Conservation (phyloP, 2,888 invertebrate species). For the Xanthia icteritia region DNA sequence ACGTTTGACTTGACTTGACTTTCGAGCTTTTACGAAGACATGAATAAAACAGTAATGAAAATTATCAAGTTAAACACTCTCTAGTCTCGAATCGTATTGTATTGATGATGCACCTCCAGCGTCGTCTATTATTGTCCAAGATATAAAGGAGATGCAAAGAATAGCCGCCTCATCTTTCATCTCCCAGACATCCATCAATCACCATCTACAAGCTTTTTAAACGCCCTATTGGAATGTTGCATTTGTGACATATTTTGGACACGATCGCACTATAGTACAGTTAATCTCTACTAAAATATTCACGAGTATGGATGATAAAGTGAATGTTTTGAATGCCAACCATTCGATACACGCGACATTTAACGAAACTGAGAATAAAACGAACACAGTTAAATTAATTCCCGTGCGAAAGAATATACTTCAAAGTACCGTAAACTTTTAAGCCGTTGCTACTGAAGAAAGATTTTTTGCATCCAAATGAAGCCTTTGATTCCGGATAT, state of each 20-base stretch:
- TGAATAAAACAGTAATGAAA: constrained; percentile 34
- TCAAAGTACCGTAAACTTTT: constrained; percentile 8
- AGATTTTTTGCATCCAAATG: constrained; percentile 19
- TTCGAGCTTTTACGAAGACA: neutral
- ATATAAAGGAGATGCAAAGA: constrained; percentile 26
- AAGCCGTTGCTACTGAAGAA: constrained; percentile 5
- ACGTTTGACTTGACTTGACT: constrained; percentile 20
- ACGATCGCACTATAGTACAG: constrained; percentile 48
- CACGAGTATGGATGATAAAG: constrained; percentile 46
- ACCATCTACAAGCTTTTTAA: constrained; percentile 30
- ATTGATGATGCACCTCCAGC: neutral
- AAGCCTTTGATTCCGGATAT: constrained; percentile 55
- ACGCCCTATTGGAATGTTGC: constrained; percentile 48
- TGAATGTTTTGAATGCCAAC: constrained; percentile 45
- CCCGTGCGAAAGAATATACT: constrained; percentile 47
- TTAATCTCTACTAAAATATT: constrained; percentile 52
- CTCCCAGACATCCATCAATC: constrained; percentile 55
- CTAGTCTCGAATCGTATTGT: neutral
- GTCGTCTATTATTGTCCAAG: constrained; percentile 7
- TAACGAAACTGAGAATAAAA: constrained; percentile 36
- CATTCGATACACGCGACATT: constrained; percentile 43
- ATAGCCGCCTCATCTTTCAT: constrained; percentile 40
- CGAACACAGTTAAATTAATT: constrained; percentile 39
- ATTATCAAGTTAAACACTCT: constrained; percentile 20
- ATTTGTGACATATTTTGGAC: constrained; percentile 52